Evolutionary conservation across 1,140 invertebrate species (phyloP).

Genomic region (Anastrepha obliqua): DNA sequence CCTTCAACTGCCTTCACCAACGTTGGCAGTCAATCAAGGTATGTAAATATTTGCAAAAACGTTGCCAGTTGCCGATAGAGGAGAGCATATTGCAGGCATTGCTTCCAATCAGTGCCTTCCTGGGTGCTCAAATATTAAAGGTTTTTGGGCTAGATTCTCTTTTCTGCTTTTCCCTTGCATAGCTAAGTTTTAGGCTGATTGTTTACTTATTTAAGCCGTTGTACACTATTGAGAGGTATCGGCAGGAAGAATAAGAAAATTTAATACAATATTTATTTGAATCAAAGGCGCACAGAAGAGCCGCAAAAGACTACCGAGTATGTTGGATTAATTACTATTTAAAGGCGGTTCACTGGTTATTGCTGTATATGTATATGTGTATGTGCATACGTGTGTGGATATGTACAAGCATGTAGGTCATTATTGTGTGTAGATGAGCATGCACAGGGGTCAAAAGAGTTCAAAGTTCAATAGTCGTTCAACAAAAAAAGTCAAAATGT

Average conservation of each 20-base stretch:
- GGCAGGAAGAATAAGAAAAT: neutral
- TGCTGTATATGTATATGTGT: no score
- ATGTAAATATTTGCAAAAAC: conserved; percentile 20
- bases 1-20: neutral
- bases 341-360: neutral
- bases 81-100: neutral
- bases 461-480: no score
- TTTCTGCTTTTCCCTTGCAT: neutral
- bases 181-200: neutral
- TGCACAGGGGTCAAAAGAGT: no score
- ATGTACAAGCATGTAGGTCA: no score
- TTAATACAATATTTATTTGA: conserved; percentile 37
- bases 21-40: conserved; percentile 20
- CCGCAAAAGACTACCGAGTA: neutral
- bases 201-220: neutral
- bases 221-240: no score
- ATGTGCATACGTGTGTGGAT: no score
- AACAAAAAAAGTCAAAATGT: no score
- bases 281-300: neutral
- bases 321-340: conserved; percentile 14
- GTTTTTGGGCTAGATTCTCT: conserved; percentile 7
- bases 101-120: neutral
- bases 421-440: no score
- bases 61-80: neutral
- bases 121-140: neutral